Base-by-base conservation (phyloP, 2,113 vertebrate species). In the Thomomys bottae region DNA sequence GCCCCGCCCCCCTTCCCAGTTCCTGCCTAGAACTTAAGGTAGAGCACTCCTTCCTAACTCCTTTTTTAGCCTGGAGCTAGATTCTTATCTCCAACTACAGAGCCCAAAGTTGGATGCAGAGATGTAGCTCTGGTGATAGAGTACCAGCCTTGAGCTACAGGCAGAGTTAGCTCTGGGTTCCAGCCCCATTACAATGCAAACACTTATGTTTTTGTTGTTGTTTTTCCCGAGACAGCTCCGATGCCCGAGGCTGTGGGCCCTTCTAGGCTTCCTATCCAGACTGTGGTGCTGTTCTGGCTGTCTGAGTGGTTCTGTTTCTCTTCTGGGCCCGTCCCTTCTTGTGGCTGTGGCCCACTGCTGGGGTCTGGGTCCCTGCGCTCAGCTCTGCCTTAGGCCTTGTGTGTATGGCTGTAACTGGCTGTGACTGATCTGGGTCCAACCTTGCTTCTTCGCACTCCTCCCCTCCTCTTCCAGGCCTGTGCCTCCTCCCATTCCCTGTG, bases 401-500 rank as follows among this genome's bases (percentile, higher is more conserved):
- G 10, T 67, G n/a, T n/a, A n/a, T 5, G 4, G 32, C 28, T 1
- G 79, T 2, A 21, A 32, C 10, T 6, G 91, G 1, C 17, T 2
- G 28, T 5, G 63, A 54, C 30, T 2, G 45, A 17, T 40, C 32
- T 23, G 1, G 7, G 34, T 36, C 78, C 64, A 20, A 64, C 28
- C 0, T 66, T 3, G 38, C 88, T 92, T 24, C 23, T 11, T 3
- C 45, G 14, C 75, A n/a, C 26, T 23, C 59, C 59, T 61, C 59
- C 21, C 0, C 6, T 21, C 30, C 54, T 91, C 45, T 91, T 75
- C 34, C 82, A 98, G 98, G 97, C 98, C 95, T 97, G 97, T 59
- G 84, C 97, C 91, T 98, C 98, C 85, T 98, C 98, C 96, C 97
- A 98, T 76, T 98, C 98, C 12, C 95, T 98, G 61, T 98, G 96